phyloP scores from a whole-genome alignment of 2,888 invertebrate genomes.

The Microctonus brassicae region DNA sequence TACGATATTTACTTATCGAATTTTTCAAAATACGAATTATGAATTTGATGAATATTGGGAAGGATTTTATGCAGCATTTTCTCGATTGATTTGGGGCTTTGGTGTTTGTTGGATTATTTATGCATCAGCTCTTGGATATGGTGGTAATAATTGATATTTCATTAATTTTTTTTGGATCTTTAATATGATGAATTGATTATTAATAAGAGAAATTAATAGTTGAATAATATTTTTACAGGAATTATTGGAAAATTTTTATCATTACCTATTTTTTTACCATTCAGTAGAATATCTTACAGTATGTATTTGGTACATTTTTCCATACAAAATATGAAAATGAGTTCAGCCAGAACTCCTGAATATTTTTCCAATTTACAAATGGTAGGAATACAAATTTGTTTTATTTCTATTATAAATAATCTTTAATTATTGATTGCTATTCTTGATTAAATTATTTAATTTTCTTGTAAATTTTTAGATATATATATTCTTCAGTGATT shows the following conservation, averaged over 20 bases:
- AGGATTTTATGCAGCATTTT: constrained; percentile 67
- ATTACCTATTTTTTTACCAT: constrained; percentile 46
- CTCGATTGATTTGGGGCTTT: constrained; percentile 70
- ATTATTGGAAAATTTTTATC: constrained; percentile 46
- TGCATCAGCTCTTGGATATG: constrained; percentile 71
- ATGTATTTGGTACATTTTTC: constrained; percentile 51
- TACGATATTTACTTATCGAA: constrained; percentile 43
- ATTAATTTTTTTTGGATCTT: not conserved
- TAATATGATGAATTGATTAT: not conserved
- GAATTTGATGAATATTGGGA: constrained; percentile 62
- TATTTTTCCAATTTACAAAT: constrained; percentile 41
- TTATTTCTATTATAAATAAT: no score
- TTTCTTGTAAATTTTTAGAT: constrained; percentile 24
- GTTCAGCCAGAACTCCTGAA: constrained; percentile 22
- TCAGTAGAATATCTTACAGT: constrained; percentile 52
- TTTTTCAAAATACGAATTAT: constrained; percentile 59
- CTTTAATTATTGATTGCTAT: no score
- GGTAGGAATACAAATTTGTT: constrained; percentile 15
- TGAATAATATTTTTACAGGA: constrained; percentile 41
- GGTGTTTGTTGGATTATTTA: constrained; percentile 72
- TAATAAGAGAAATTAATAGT: not conserved
- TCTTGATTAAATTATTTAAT: no score
- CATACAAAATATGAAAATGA: constrained; percentile 38
- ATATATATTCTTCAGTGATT: constrained; percentile 28
- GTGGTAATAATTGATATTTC: constrained; percentile 60